phyloP scores from a whole-genome alignment of 2,888 invertebrate species.

The Ariolimax columbianus region DNA sequence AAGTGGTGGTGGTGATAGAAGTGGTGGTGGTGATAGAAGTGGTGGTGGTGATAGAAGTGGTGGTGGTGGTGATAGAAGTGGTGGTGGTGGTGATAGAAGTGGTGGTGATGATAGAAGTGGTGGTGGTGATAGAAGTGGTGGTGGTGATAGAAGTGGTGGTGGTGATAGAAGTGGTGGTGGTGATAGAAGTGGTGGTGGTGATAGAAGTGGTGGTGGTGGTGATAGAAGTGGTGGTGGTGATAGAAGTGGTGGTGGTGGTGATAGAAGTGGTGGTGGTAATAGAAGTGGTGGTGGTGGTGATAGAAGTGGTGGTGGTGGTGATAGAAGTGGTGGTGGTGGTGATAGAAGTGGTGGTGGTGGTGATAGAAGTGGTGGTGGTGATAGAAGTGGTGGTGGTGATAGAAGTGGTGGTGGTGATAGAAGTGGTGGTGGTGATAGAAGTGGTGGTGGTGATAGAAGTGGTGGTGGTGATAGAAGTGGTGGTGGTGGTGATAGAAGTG shows the following conservation, averaged over 20 bases:
- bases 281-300: no score
- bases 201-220: neutral
- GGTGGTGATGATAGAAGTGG: constrained; percentile 9
- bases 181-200: neutral
- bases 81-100: neutral
- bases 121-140: constrained; percentile 17
- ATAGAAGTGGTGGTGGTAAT: no score
- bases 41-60: constrained; percentile 3
- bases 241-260: neutral
- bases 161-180: constrained; percentile 12
- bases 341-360: constrained; percentile 23
- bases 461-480: constrained; percentile 31
- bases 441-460: constrained; percentile 31
- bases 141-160: constrained; percentile 11
- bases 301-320: neutral
- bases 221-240: neutral
- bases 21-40: neutral
- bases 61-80: neutral
- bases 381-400: constrained; percentile 37
- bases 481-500: constrained; percentile 24
- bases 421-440: constrained; percentile 26
- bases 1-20: neutral
- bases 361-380: constrained; percentile 34
- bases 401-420: constrained; percentile 29
- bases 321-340: no score